A percentile compares a stretch with the other conserved stretches of the same genome.
phyloP scores from a whole-genome alignment of 1,140 invertebrate species.

The Euura saliciscinereae region DNA sequence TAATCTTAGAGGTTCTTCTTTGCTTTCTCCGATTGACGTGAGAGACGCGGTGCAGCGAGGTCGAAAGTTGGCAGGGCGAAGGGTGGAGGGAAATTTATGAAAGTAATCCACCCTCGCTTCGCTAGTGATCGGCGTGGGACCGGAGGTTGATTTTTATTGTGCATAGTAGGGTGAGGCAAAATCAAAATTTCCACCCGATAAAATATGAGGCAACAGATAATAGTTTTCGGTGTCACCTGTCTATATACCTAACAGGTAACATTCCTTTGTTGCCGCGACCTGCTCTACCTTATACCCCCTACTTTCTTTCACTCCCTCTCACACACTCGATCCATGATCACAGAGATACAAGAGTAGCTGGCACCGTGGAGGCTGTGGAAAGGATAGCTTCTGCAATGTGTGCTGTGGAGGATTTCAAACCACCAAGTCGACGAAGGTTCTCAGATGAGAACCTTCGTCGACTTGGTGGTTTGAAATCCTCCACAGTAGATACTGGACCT shows the following conservation, averaged over 20 bases:
- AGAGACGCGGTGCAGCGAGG: not conserved
- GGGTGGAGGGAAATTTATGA: not conserved
- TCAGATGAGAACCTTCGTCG: too few species aligned
- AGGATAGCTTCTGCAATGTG: not conserved
- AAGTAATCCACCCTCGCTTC: conserved; percentile 6
- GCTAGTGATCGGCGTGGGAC: conserved; percentile 1
- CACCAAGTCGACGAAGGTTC: not conserved
- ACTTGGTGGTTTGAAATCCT: too few species aligned
- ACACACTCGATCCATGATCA: not conserved
- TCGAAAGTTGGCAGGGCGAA: not conserved
- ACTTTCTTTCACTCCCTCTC: not conserved
- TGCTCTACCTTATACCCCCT: not conserved
- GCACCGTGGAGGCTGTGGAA: not conserved
- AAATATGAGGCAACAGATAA: conserved; percentile 6
- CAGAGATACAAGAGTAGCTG: not conserved
- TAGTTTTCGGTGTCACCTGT: conserved; percentile 7
- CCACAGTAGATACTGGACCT: not conserved
- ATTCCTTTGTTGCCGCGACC: not conserved
- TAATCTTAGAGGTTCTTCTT: not conserved
- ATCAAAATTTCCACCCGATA: conserved; percentile 7
- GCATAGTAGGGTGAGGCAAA: not conserved
- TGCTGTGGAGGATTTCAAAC: not conserved
- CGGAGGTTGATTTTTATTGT: conserved; percentile 7
- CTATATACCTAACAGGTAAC: conserved; percentile 7
- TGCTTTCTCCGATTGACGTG: not conserved